Evolutionary conservation across 1,140 invertebrate species (phyloP).

Genomic region (Goniozus legneri): DNA sequence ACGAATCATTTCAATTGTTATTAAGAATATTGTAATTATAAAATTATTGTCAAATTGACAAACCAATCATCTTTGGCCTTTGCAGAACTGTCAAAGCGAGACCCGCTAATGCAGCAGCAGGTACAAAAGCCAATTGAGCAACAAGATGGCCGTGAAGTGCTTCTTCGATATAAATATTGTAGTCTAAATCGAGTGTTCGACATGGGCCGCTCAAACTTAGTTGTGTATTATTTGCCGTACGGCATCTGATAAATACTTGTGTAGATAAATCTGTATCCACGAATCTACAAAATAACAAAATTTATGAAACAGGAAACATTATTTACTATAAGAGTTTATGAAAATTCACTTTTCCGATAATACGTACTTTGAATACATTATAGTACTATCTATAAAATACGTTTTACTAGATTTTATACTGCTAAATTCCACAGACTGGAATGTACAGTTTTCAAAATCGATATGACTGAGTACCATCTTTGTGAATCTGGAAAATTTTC

Average conservation of each 20-base stretch:
- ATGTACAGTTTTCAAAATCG: conserved; percentile 55
- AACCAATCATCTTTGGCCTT: conserved; percentile 44
- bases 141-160: conserved; percentile 42
- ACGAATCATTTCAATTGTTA: no score
- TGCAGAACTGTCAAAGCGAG: conserved; percentile 36
- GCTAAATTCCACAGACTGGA: conserved; percentile 54
- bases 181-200: conserved; percentile 46
- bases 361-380: conserved; percentile 50
- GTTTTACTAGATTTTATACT: conserved; percentile 57
- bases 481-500: conserved; percentile 51
- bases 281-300: conserved; percentile 42
- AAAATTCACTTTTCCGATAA: background rate
- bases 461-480: conserved; percentile 57
- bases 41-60: conserved; percentile 1
- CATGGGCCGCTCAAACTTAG: conserved; percentile 40
- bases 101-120: conserved; percentile 39
- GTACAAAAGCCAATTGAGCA: conserved; percentile 41
- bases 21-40: background rate
- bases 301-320: background rate
- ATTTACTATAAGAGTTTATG: conserved; percentile 1
- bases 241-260: conserved; percentile 52
- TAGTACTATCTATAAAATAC: conserved; percentile 52
- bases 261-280: conserved; percentile 55
- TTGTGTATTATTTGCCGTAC: conserved; percentile 51
- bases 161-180: conserved; percentile 48